Conservation (phyloP, 2,797 vertebrate genomes). For the Kryptopterus vitreolus region DNA sequence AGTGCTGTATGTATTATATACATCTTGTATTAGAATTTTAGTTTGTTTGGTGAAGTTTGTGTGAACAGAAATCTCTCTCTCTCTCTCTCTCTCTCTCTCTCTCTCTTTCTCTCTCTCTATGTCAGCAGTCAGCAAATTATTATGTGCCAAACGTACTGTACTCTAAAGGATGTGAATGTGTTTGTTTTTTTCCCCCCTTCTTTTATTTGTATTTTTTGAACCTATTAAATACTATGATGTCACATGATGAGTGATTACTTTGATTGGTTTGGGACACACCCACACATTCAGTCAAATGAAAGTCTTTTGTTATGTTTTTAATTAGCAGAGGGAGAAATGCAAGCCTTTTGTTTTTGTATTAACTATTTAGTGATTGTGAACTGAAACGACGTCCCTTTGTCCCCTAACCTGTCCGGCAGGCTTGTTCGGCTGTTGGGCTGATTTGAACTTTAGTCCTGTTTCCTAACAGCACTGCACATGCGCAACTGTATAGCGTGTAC, state of each 20-base stretch:
- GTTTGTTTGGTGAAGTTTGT: slow-evolving; percentile 88
- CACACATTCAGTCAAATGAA: neutral
- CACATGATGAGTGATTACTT: slow-evolving; percentile 21
- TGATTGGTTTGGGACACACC: slow-evolving; percentile 8
- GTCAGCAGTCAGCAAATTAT: slow-evolving; percentile 97
- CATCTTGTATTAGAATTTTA: slow-evolving; percentile 69
- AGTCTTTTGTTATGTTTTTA: neutral
- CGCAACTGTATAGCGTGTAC: neutral
- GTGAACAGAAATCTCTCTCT: slow-evolving; percentile 65
- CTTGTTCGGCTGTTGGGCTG: slow-evolving; percentile 10
- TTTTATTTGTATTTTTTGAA: slow-evolving; percentile 64
- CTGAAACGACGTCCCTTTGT: neutral
- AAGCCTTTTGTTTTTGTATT: slow-evolving; percentile 9
- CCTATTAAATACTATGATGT: slow-evolving; percentile 89
- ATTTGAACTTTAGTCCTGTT: slow-evolving; percentile 14
- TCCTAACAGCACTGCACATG: neutral
- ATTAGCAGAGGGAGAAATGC: neutral
- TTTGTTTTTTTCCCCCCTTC: slow-evolving; percentile 63
- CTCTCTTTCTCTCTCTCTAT: slow-evolving; percentile 83
- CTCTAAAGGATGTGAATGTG: slow-evolving; percentile 94
- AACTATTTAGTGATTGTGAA: neutral
- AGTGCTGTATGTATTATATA: slow-evolving; percentile 61
- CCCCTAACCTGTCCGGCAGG: slow-evolving; percentile 25
- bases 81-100: slow-evolving; percentile 68
- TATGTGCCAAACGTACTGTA: slow-evolving; percentile 99